Evolutionary conservation across 2,797 vertebrate genomes (phyloP).

Genomic region (Enteromius paludinosus): DNA sequence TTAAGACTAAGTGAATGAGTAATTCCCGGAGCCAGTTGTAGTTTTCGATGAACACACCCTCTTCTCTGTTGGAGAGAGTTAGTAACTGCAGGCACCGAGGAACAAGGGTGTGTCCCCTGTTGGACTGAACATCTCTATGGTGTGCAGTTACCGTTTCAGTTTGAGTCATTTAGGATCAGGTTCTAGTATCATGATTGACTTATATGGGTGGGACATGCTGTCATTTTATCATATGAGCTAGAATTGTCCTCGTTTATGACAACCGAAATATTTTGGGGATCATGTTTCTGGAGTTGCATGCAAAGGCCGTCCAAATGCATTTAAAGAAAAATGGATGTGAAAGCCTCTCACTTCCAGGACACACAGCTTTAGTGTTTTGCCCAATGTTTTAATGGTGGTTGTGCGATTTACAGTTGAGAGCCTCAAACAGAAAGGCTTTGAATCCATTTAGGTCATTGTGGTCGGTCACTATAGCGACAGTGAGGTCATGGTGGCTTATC

Average conservation of each 20-base stretch:
- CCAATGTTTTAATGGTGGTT: slow-evolving; percentile 1
- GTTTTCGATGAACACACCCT: slow-evolving; percentile 28
- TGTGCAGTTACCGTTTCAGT: slow-evolving; percentile 15
- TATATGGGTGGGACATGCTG: not conserved
- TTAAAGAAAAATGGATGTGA: not conserved
- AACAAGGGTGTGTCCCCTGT: slow-evolving; percentile 55
- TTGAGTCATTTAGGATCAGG: slow-evolving; percentile 1
- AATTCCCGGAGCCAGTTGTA: slow-evolving; percentile 53
- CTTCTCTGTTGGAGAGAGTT: slow-evolving; percentile 31
- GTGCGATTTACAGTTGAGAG: slow-evolving; percentile 24
- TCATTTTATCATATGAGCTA: not conserved
- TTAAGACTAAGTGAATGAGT: slow-evolving; percentile 43
- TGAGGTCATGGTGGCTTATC: slow-evolving; percentile 50
- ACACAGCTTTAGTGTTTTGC: not conserved
- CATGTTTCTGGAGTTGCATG: not conserved
- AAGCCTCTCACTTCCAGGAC: not conserved
- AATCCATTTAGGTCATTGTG: slow-evolving; percentile 47
- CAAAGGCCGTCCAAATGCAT: too few species aligned
- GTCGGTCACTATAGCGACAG: slow-evolving; percentile 46
- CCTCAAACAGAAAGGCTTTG: slow-evolving; percentile 32
- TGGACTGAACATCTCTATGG: slow-evolving; percentile 11
- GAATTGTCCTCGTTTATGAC: not conserved
- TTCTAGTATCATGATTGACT: not conserved
- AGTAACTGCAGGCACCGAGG: slow-evolving; percentile 32
- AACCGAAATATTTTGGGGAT: not conserved